A percentile compares a stretch with the other conserved stretches of the same genome.
Conservation (phyloP, 2,113 vertebrate species). For the Sarotherodon lohbergeri region DNA sequence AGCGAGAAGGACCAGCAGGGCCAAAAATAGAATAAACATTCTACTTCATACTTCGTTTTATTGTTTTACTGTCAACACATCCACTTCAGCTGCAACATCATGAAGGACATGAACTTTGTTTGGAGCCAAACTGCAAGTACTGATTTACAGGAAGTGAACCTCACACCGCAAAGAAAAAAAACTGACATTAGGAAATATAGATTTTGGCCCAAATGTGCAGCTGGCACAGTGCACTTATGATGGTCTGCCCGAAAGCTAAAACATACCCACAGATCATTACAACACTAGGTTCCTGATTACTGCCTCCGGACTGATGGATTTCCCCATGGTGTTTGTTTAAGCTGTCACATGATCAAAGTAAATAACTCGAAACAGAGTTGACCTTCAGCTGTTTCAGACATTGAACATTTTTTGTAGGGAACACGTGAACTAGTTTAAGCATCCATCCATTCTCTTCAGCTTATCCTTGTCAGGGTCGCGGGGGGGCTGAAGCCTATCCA, state of each 20-base stretch:
- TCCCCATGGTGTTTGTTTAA: not conserved
- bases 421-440: too few species aligned
- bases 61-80: not conserved
- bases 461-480: too few species aligned
- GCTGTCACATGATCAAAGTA: not conserved
- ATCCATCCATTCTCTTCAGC: too few species aligned
- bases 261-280: not conserved
- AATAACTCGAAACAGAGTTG: not conserved
- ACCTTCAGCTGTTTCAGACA: not conserved
- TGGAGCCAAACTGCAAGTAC: not conserved
- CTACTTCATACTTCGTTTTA: not conserved
- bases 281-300: fast-evolving
- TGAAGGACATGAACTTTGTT: not conserved
- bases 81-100: not conserved
- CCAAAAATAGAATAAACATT: not conserved
- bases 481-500: too few species aligned
- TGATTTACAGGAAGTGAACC: not conserved
- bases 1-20: not conserved
- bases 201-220: not conserved
- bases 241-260: not conserved
- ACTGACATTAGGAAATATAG: not conserved
- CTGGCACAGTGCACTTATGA: not conserved
- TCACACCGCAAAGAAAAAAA: fast-evolving
- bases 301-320: not conserved
- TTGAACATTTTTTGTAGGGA: too few species aligned